These are phyloP conservation scores for Acropternis orthonyx DNA, from an alignment of 2,797 vertebrate species.

Conservation along the genomic window DNA sequence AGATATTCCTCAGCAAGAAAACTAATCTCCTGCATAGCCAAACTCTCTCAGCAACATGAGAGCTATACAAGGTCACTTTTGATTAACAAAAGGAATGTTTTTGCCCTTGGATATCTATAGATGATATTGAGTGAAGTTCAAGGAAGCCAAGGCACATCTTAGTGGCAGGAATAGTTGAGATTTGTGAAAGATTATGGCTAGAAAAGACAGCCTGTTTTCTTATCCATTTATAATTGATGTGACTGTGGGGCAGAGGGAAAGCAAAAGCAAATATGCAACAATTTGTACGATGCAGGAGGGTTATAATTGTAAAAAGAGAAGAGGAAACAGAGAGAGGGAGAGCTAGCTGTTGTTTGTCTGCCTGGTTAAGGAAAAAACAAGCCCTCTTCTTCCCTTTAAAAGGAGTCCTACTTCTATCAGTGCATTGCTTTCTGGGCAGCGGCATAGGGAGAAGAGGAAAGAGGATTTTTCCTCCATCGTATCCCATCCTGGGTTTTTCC, in stretches of 20 bases:
- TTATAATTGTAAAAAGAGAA: background rate
- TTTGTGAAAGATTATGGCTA: background rate
- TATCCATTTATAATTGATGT: background rate
- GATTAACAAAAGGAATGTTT: background rate
- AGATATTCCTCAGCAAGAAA: background rate
- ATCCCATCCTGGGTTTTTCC: background rate
- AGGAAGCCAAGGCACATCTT: background rate
- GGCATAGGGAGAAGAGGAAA: background rate
- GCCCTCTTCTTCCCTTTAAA: background rate
- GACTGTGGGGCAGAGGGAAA: background rate
- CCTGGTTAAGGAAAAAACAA: background rate
- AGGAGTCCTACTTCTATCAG: background rate
- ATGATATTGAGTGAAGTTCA: background rate
- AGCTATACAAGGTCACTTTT: background rate
- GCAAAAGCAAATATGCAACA: background rate
- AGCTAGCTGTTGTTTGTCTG: background rate
- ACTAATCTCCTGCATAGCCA: background rate
- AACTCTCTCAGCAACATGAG: background rate
- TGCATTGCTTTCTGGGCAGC: background rate
- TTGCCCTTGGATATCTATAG: slow-evolving; percentile 12
- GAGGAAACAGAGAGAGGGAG: background rate
- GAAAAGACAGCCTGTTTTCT: background rate
- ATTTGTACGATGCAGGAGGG: background rate
- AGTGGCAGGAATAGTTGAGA: background rate
- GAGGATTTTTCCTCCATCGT: background rate